Percentiles rank a stretch among this genome's conserved stretches.
Conservation (phyloP, 1,140 invertebrate species). For the Drosophila sp. region DNA sequence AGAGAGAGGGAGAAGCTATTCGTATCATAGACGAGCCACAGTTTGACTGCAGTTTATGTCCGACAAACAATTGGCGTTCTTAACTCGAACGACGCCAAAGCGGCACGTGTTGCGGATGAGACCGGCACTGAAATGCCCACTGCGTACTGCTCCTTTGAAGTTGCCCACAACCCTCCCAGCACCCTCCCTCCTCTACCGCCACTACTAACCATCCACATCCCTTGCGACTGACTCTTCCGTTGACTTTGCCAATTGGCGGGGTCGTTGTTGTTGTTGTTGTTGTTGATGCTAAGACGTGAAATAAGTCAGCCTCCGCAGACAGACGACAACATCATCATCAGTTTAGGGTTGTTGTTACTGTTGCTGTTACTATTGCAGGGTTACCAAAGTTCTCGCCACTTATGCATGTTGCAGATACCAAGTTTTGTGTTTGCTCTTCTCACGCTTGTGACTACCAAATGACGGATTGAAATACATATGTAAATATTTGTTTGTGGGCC, state of each 20-base stretch:
- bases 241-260: constrained; percentile 61
- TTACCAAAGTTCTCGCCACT: constrained; percentile 20
- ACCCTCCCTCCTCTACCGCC: not conserved
- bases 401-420: constrained; percentile 47
- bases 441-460: constrained; percentile 85
- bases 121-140: constrained; percentile 44
- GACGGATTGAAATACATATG: constrained; percentile 84
- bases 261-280: constrained; percentile 47
- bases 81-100: constrained; percentile 34
- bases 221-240: constrained; percentile 41
- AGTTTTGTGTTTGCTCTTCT: constrained; percentile 81
- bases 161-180: not conserved
- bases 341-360: constrained; percentile 12
- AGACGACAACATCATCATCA: constrained; percentile 20
- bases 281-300: constrained; percentile 54
- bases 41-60: constrained; percentile 62
- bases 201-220: too few species aligned
- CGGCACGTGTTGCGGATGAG: constrained; percentile 78
- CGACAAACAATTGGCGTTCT: constrained; percentile 54
- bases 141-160: constrained; percentile 37
- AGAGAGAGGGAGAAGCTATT: constrained; percentile 1
- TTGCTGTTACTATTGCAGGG: constrained; percentile 9
- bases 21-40: constrained; percentile 4
- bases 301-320: constrained; percentile 55
- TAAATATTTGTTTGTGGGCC: constrained; percentile 77